A percentile compares a stretch with the other conserved stretches of the same genome.
These are phyloP conservation scores for Anticlea derivata DNA, from an alignment of 2,888 invertebrate genomes.

Conservation along the genomic window DNA sequence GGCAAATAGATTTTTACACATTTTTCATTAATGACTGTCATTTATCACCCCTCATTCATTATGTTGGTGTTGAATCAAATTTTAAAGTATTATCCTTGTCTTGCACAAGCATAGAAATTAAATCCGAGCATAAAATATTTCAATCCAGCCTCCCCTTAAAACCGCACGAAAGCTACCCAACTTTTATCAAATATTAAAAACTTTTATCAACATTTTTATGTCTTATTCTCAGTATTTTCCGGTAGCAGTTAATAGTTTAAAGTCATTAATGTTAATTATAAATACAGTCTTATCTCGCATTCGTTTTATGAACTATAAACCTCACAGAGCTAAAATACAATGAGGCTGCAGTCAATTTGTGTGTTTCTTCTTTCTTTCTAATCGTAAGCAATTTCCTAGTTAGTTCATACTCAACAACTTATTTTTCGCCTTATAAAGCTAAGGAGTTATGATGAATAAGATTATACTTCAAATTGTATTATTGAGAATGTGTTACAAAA, in stretches of 20 bases:
- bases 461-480: no score
- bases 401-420: conserved; percentile 1
- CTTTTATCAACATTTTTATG: conserved; percentile 77
- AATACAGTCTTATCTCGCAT: conserved; percentile 75
- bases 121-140: neutral
- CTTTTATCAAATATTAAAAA: conserved; percentile 69
- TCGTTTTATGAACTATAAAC: conserved; percentile 73
- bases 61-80: no score
- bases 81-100: no score
- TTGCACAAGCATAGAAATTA: no score
- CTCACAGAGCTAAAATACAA: neutral
- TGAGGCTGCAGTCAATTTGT: neutral
- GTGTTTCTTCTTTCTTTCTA: no score
- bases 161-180: conserved; percentile 45
- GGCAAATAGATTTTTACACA: no score
- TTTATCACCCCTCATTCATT: no score
- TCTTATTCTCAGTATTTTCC: conserved; percentile 79
- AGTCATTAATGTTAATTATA: conserved; percentile 81
- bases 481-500: no score
- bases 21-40: no score
- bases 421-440: no score
- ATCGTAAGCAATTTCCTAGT: no score
- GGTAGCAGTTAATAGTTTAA: conserved; percentile 81
- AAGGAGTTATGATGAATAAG: no score
- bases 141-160: conserved; percentile 15